A percentile compares a stretch with the other conserved stretches of the same genome.
Evolutionary conservation across 2,113 vertebrate species (phyloP).

Genomic region (Scomber colias): DNA sequence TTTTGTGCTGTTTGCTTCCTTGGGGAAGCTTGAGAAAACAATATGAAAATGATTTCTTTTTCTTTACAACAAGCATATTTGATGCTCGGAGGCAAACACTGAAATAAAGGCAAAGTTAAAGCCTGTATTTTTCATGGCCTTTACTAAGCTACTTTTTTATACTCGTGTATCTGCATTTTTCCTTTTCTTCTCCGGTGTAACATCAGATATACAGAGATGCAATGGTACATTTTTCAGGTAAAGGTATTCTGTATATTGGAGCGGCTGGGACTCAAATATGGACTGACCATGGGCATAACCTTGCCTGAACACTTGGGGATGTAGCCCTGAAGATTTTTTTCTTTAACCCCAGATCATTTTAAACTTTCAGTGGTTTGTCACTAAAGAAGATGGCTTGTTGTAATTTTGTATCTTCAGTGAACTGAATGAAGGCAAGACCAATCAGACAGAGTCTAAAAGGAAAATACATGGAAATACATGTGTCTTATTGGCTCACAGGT

Average conservation of each 20-base stretch:
- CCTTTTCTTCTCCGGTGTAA: constrained; percentile 32
- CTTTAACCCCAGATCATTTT: too few species aligned
- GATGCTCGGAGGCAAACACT: constrained; percentile 73
- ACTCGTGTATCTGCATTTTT: constrained; percentile 25
- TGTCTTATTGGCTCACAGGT: too few species aligned
- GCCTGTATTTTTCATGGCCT: constrained; percentile 54
- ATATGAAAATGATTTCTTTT: constrained; percentile 83
- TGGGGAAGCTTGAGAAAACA: constrained; percentile 76
- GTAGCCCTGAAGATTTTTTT: too few species aligned
- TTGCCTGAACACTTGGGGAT: not conserved
- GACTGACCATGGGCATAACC: not conserved
- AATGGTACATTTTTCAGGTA: not conserved
- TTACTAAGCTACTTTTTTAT: constrained; percentile 46
- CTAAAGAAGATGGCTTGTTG: too few species aligned
- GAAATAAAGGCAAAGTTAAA: constrained; percentile 67
- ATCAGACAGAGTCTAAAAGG: too few species aligned
- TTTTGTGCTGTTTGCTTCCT: constrained; percentile 77
- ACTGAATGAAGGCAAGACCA: too few species aligned
- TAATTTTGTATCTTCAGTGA: too few species aligned
- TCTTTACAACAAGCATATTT: constrained; percentile 76
- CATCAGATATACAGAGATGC: constrained; percentile 11
- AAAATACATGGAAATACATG: too few species aligned
- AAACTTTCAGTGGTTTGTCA: too few species aligned
- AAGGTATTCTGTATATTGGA: not conserved
- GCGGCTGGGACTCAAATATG: constrained; percentile 1